Conservation (phyloP, 2,888 invertebrate species). For the Cryptocheilus praepositus region DNA sequence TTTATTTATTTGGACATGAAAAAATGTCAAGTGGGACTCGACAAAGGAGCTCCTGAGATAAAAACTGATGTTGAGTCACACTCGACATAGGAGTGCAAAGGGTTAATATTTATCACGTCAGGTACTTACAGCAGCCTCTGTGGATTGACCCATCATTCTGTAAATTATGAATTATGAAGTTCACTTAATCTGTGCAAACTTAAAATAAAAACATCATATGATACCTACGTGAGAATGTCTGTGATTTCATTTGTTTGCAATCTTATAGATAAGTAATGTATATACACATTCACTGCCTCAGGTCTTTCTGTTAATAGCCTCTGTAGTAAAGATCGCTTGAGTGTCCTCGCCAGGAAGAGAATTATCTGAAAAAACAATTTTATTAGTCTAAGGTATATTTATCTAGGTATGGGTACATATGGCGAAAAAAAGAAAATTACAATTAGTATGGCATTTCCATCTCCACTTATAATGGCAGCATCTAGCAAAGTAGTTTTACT, state of each 20-base stretch:
- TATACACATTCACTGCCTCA: conserved; percentile 84
- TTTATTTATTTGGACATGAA: no score
- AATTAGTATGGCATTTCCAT: conserved; percentile 85
- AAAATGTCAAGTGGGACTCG: no score
- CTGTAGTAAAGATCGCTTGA: conserved; percentile 84
- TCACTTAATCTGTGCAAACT: not conserved
- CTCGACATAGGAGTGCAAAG: no score
- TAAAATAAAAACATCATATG: conserved; percentile 10
- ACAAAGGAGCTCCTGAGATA: no score
- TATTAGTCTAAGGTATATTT: conserved; percentile 9
- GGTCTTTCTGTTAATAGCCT: conserved; percentile 83
- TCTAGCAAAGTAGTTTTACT: conserved; percentile 85
- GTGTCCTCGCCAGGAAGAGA: conserved; percentile 84
- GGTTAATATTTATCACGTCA: conserved; percentile 28
- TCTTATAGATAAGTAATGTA: conserved; percentile 83
- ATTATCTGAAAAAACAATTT: conserved; percentile 78
- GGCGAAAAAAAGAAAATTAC: conserved; percentile 48
- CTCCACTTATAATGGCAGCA: conserved; percentile 82
- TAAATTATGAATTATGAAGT: conserved; percentile 55
- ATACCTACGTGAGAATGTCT: conserved; percentile 84
- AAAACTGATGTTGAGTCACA: no score
- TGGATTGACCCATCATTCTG: conserved; percentile 82
- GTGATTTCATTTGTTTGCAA: conserved; percentile 82
- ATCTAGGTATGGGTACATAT: not conserved
- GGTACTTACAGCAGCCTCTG: conserved; percentile 81